Evolutionary conservation across 2,888 invertebrate species (phyloP).

Genomic region (Hypomecis punctinalis): DNA sequence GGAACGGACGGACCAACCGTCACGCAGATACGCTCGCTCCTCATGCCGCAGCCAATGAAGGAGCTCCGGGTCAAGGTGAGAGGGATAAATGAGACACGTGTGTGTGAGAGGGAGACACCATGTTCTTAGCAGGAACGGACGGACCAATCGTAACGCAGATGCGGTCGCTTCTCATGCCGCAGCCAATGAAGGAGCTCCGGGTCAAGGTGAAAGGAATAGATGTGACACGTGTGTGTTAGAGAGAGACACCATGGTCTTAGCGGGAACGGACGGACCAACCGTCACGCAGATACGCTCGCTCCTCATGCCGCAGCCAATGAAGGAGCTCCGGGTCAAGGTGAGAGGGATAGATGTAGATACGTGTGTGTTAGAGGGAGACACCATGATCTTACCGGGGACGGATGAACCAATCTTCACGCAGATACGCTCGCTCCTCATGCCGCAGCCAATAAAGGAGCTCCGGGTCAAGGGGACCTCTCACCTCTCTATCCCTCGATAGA

Average conservation of each 20-base stretch:
- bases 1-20: conserved; percentile 99
- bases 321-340: too few relatives aligned
- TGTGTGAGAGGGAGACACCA: conserved; percentile 96
- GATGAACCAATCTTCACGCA: conserved; percentile 99
- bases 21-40: conserved; percentile 97
- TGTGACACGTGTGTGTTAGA: too few relatives aligned
- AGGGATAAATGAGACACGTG: conserved; percentile 95
- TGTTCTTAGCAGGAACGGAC: conserved; percentile 98
- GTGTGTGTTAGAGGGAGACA: conserved; percentile 96
- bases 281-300: too few relatives aligned
- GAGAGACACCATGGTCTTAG: too few relatives aligned
- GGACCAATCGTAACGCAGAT: conserved; percentile 99
- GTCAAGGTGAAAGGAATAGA: conserved; percentile 94
- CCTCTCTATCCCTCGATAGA: too few relatives aligned
- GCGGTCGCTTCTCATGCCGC: conserved; percentile 98
- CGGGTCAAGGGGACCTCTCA: conserved; percentile 97
- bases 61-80: conserved; percentile 97
- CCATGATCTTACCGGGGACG: conserved; percentile 97
- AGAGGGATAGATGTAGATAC: too few relatives aligned
- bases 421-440: conserved; percentile 98
- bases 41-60: conserved; percentile 99
- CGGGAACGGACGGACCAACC: too few relatives aligned
- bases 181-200: conserved; percentile 98
- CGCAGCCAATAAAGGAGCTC: conserved; percentile 98
- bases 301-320: too few relatives aligned